Base-by-base conservation (phyloP, 2,797 vertebrate species). In the Falco biarmicus region DNA sequence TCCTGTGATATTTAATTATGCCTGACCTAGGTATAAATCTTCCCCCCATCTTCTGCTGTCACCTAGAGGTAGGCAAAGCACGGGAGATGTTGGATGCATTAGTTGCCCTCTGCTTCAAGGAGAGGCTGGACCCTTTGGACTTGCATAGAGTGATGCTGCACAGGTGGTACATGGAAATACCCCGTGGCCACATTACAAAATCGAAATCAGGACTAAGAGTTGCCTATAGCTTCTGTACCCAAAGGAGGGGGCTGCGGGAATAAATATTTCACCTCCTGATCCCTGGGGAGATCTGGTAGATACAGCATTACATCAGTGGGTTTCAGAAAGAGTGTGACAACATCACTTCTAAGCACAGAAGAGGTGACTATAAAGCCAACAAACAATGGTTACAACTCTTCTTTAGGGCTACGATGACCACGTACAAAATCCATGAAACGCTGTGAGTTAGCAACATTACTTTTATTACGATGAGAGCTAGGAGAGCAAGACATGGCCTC, bases 181-280 rank as follows among this genome's bases (percentile, higher is more conserved):
- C 45, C 11, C 2, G 3, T 0, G 0, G 15, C 12, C 16, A 24
- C 39, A 12, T 63, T 68, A 43, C 3, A 60, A 89, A 76, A 57
- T 32, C 1, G 6, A 70, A 60, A 70, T 53, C 8, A 13, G 56
- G 66, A 81, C 15, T 19, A 63, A 74, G 29, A 83, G 15, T 31
- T 0, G 0, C 74, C 28, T 84, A 43, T 85, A 70, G 28, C 28
- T 31, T 57, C 50, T 54, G 22, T 25, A 77, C 31, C 47, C 0
- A 0, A 31, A n/a, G n/a, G 57, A 70, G 10, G 26, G 16, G 31
- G 21, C 18, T 25, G 18, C 6, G 0, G 3, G 26, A 79, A n/a
- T 45, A 18, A 26, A 13, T 73, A 1, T 87, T 78, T 83, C 20
- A 17, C 25, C 20, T 60, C 32, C 47, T 32, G 57, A 83, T 92